Evolutionary conservation across 2,797 vertebrate genomes (phyloP).

Genomic region (Takifugu ocellatus): DNA sequence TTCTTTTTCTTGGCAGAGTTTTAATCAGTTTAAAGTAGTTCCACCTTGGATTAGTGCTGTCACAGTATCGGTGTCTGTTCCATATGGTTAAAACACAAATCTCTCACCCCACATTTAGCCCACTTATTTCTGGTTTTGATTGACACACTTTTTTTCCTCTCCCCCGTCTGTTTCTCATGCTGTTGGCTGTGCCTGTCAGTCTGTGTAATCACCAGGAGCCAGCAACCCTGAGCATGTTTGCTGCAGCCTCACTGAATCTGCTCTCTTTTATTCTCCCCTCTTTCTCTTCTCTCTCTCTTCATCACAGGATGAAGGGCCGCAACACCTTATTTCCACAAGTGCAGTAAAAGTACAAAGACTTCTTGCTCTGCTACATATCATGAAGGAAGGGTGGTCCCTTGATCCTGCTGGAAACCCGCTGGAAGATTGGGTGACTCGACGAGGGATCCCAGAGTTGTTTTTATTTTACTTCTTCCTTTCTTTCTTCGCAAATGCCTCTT

Average conservation of each 20-base stretch:
- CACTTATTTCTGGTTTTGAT: constrained; percentile 74
- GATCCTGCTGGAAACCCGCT: constrained; percentile 74
- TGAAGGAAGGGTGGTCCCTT: constrained; percentile 80
- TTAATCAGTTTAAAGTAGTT: constrained; percentile 65
- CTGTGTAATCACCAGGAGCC: constrained; percentile 74
- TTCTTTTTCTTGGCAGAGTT: constrained; percentile 4
- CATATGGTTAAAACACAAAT: constrained; percentile 71
- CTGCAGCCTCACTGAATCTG: constrained; percentile 64
- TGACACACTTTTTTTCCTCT: constrained; percentile 59
- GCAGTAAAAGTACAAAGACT: constrained; percentile 92
- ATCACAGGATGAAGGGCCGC: constrained; percentile 83
- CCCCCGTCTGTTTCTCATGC: constrained; percentile 70
- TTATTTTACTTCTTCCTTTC: constrained; percentile 36
- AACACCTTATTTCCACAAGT: constrained; percentile 89
- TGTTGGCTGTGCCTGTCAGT: constrained; percentile 77
- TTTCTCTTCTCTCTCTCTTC: constrained; percentile 50
- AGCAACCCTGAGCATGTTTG: constrained; percentile 68
- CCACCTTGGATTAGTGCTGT: constrained; percentile 63
- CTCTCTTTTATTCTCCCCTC: constrained; percentile 52
- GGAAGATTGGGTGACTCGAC: constrained; percentile 74
- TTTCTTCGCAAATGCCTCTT: constrained; percentile 74
- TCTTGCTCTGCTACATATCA: constrained; percentile 90
- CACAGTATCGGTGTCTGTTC: constrained; percentile 70
- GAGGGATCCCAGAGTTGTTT: constrained; percentile 68
- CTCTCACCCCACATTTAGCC: constrained; percentile 62